phyloP scores from a whole-genome alignment of 2,888 invertebrate genomes.

The Microplitis manilae region DNA sequence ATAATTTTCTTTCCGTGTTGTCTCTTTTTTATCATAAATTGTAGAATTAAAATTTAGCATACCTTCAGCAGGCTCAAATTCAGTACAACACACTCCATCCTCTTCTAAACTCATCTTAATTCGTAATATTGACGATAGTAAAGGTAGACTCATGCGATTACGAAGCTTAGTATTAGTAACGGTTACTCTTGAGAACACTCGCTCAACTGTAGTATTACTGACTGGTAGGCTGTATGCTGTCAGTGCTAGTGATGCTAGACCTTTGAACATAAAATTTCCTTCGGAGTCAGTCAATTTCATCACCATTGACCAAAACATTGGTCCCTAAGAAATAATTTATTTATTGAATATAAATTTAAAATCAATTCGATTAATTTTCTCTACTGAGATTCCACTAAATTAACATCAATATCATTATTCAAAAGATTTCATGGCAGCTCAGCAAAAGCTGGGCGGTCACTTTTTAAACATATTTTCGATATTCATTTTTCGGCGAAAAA shows the following conservation, averaged over 20 bases:
- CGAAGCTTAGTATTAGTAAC: constrained; percentile 43
- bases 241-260: constrained; percentile 31
- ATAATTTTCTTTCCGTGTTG: no score
- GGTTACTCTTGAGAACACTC: constrained; percentile 47
- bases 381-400: neutral
- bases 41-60: no score
- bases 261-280: constrained; percentile 1
- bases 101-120: constrained; percentile 3
- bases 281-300: neutral
- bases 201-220: constrained; percentile 47
- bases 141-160: constrained; percentile 36
- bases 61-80: neutral
- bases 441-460: neutral
- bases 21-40: neutral
- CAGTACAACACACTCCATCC: constrained; percentile 1
- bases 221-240: constrained; percentile 27
- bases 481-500: no score
- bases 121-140: constrained; percentile 33
- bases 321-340: no score
- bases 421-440: neutral
- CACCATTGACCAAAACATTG: constrained; percentile 2
- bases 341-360: no score
- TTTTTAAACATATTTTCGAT: neutral
- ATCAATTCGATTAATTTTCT: constrained; percentile 4
- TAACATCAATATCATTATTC: neutral